Conservation (phyloP, 2,797 vertebrate genomes). For the Scleropages formosus region DNA sequence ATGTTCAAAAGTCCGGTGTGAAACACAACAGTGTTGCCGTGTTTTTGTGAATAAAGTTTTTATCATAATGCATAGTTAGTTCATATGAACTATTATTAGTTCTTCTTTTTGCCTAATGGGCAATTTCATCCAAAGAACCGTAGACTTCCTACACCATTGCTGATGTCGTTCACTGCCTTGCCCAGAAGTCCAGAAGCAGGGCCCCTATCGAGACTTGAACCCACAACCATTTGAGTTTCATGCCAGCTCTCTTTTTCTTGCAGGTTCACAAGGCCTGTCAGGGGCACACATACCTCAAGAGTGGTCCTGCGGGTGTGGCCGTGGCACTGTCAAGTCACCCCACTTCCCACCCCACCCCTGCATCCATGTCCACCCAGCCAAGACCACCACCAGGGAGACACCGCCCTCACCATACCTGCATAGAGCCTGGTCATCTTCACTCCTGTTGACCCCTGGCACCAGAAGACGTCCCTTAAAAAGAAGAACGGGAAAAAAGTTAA, state of each 20-base stretch:
- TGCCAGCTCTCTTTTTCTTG: slow-evolving; percentile 39
- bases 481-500: slow-evolving; percentile 64
- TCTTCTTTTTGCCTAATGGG: neutral
- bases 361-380: slow-evolving; percentile 83
- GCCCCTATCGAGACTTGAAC: neutral
- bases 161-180: neutral
- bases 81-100: neutral
- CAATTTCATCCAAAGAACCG: neutral
- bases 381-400: slow-evolving; percentile 86
- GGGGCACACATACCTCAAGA: slow-evolving; percentile 96
- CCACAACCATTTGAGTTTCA: neutral
- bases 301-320: slow-evolving; percentile 53
- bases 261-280: slow-evolving; percentile 95
- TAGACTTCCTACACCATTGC: neutral
- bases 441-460: slow-evolving; percentile 85
- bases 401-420: slow-evolving; percentile 84
- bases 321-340: slow-evolving; percentile 8
- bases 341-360: neutral
- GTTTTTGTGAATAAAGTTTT: neutral
- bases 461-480: slow-evolving; percentile 39
- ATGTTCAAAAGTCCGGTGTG: too few relatives aligned
- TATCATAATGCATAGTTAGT: neutral
- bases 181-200: neutral
- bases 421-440: slow-evolving; percentile 84
- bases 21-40: neutral